Evolutionary conservation across 1,140 invertebrate species (phyloP), one percentile per base, ranked within the genome.

Genomic region (Tetragonula clypearis): DNA sequence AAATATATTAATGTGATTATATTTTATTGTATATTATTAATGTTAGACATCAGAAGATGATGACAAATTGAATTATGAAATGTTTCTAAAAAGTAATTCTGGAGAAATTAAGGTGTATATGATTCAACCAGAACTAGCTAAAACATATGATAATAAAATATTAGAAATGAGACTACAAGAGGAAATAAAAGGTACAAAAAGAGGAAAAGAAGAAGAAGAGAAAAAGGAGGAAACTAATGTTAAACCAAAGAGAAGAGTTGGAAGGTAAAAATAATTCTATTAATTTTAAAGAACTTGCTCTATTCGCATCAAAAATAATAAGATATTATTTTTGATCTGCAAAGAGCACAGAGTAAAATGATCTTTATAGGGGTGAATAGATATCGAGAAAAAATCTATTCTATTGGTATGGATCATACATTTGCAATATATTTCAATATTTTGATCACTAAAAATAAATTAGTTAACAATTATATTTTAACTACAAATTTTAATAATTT

Each of bases 141-240:
- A 95, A 89, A 87, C 87, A 55, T 95, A 95, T 87, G 93, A 95
- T 82, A 96, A 96, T 91, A 95, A 95, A 87, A 96, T 96, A 87
- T 88, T 95, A 35, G 93, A 94, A 86, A 87, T 93, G 78, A 93
- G 93, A 82, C 89, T 95, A 53, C 91, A 94, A 88, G 91, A 91
- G 79, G 93, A 93, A 58, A 11, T 87, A 23, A 93, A 93, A 81
- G 90, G 87, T 71, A 87, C 85, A n/a, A 94, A 94, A 86, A 91
- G 91, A 53, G 89, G 69, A 55, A 92, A 91, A 41, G 90, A 89
- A 55, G 93, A 94, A 41, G 90, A 90, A 56, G 91, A 94, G 19
- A 93, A 92, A 30, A 94, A 93, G 73, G 93, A 94, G 35, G 93
- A 94, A 41, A 69, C 62, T 58, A 82, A 62, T 62, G 71, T 92